Evolutionary conservation across 2,113 vertebrate genomes (phyloP).

Genomic region (Seriola rivoliana): DNA sequence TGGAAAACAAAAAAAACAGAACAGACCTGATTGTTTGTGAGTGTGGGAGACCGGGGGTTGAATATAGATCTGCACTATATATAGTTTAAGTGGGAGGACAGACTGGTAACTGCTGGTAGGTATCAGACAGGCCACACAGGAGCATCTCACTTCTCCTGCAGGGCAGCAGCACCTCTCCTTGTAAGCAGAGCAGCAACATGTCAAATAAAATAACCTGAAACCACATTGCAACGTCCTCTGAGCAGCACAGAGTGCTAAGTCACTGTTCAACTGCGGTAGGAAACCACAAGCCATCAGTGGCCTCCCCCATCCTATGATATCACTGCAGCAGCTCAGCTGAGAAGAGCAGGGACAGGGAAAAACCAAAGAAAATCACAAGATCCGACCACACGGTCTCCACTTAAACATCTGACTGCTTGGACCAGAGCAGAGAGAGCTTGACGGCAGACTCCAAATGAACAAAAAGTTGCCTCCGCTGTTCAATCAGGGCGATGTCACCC

Average conservation of each 20-base stretch:
- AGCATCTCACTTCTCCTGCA: slow-evolving; percentile 37
- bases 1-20: slow-evolving; percentile 12
- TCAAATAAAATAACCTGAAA: slow-evolving; percentile 59
- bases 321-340: slow-evolving; percentile 57
- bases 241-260: slow-evolving; percentile 55
- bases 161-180: slow-evolving; percentile 21
- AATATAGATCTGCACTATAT: slow-evolving; percentile 50
- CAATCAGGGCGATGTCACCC: background rate
- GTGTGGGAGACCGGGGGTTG: slow-evolving; percentile 27
- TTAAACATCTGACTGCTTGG: slow-evolving; percentile 56
- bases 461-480: slow-evolving; percentile 1
- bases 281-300: slow-evolving; percentile 55
- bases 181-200: slow-evolving; percentile 36
- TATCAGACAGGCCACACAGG: slow-evolving; percentile 6
- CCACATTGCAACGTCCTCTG: slow-evolving; percentile 20
- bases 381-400: slow-evolving; percentile 38
- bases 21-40: slow-evolving; percentile 19
- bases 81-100: slow-evolving; percentile 29
- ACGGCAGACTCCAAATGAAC: background rate
- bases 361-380: slow-evolving; percentile 58
- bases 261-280: slow-evolving; percentile 41
- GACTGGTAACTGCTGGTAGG: slow-evolving; percentile 17
- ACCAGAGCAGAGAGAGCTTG: background rate
- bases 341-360: background rate
- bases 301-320: slow-evolving; percentile 34